Evolutionary conservation across 2,113 vertebrate genomes (phyloP).

Genomic region (Equus quagga): DNA sequence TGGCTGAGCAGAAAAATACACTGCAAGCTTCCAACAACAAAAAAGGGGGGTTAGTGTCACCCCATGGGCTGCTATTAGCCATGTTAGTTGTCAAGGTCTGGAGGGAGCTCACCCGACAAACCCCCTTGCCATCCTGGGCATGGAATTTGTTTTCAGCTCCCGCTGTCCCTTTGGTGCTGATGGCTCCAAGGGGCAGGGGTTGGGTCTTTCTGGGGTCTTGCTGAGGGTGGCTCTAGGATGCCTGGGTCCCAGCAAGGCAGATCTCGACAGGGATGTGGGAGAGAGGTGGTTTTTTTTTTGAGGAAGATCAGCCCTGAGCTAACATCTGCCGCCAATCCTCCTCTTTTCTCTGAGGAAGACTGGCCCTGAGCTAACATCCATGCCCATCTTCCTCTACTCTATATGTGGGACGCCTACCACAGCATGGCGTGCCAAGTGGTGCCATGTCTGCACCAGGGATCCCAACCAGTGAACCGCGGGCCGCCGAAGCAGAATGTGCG

Average conservation of each 20-base stretch:
- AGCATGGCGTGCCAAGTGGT: no score
- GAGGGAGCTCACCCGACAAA: not conserved
- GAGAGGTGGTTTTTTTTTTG: not conserved
- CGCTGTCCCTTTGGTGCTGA: not conserved
- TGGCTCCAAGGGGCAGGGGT: not conserved
- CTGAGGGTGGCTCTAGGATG: not conserved
- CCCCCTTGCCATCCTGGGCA: not conserved
- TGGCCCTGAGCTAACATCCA: no score
- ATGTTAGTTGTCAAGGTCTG: not conserved
- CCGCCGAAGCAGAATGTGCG: no score
- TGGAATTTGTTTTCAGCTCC: not conserved
- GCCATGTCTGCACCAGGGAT: no score
- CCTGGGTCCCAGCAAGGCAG: not conserved
- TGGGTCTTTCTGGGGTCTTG: not conserved
- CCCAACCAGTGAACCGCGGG: no score
- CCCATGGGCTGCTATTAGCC: not conserved
- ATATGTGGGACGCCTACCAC: no score
- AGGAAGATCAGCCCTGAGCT: no score
- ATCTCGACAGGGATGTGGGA: not conserved
- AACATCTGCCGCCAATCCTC: no score
- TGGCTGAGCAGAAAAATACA: constrained; percentile 42
- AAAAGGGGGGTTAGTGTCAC: not conserved
- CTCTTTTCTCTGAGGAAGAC: no score
- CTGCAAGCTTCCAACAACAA: not conserved
- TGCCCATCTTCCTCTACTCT: no score